Base-by-base conservation (phyloP, 2,113 vertebrate genomes). In the Diphyllodes magnificus region DNA sequence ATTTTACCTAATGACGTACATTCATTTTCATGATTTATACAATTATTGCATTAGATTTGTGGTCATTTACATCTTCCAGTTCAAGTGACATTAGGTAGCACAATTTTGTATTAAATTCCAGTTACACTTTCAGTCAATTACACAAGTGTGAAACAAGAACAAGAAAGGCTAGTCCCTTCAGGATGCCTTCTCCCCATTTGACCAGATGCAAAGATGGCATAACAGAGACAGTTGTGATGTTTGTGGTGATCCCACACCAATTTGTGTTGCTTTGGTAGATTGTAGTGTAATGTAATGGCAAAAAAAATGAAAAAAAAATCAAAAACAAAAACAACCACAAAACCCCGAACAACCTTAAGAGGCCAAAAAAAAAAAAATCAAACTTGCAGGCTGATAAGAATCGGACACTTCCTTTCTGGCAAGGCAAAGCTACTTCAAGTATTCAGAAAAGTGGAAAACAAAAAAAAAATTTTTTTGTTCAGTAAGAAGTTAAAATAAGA, bases 31-130 rank as follows among this genome's bases (percentile, higher is more conserved):
- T 47, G 28, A 83, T 86, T 83, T 81, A 63, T 60, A 93, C 68
- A 94, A 28, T 86, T 75, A 83, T 75, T 93, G 85, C 86, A 18
- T 88, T 86, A 78, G 33, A 91, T 54, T 68, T 42, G 39, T 57
- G 35, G 40, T 44, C 13, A 11, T 78, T 86, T 93, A 86, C 71
- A 85, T 86, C 59, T 93, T 88, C 39, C 50, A 66, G 68, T 80
- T 90, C 50, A 88, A 90, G 53, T 75, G 76, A 86, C 37, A 83
- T 39, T 20, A 81, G 40, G 77, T 37, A 88, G 40, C 17, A 63
- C 11, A n/a, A 51, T 18, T 75, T 31, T 28, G 23, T 49, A 37
- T 60, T 31, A 30, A 81, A 61, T 60, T 86, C 31, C 13, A 60
- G 20, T 92, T 88, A 88, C n/a, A 60, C 27, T 75, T 89, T 19